Evolutionary conservation across 2,888 invertebrate species (phyloP), one percentile per base, ranked within the genome.

Genomic region (Stegophylla sp.): DNA sequence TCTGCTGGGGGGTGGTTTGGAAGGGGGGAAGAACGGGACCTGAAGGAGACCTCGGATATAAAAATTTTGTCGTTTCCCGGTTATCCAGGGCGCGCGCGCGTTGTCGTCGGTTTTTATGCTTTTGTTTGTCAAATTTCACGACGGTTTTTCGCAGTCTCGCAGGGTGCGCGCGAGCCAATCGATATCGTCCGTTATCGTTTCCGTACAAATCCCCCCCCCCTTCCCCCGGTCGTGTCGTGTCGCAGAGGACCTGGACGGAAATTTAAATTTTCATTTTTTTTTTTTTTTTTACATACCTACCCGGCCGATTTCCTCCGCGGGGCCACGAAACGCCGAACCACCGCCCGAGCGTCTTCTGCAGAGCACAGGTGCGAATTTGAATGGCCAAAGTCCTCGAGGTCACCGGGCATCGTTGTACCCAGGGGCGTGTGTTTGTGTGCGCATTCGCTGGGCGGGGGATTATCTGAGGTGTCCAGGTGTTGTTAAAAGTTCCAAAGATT

Each of bases 401-500:
- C 20, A 28, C n/a, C 15, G 71, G 56, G 41, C 17, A 56, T 56
- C 28, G 45, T 61, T n/a, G 34, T n/a, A 20, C 17, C 28, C 7
- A 12, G 20, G 12, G 1, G 3, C 1, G 9, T 23, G 2, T 9
- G 23, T 10, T 0, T 3, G 20, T 59, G 59, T 15, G 34, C 7
- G n/a, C n/a, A n/a, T n/a, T 34, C 34, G 3, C 34, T 34, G 20
- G 13, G 53, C 3, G 20, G 43, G 17, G 53, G 41, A 64, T 75
- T 64, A 53, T 53, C 41, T 12, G 20, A 28, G 23, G 75, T 64
- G 75, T 75, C 64, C 75, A 75, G 75, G 75, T 75, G 75, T 64
- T 64, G 75, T 75, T 75, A 75, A 75, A 75, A 75, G 63, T 74
- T 74, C 48, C 20, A 45, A 51, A n/a, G 63, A 74, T 74, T 74